These are phyloP conservation scores for Notodonta ziczac DNA, from an alignment of 2,888 invertebrate genomes.

Conservation along the genomic window DNA sequence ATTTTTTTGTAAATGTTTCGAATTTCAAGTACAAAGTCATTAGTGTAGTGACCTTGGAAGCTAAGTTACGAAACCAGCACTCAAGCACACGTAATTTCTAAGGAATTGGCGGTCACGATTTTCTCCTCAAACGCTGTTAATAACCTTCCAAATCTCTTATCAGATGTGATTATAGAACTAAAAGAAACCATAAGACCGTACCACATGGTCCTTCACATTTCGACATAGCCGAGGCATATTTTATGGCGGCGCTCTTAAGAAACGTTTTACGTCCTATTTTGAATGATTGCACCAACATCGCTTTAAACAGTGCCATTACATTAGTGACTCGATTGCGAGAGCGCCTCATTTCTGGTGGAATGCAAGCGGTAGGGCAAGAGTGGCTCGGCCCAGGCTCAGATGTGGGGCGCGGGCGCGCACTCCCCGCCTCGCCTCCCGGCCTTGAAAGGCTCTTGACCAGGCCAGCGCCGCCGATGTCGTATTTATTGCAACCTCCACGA, in stretches of 20 bases:
- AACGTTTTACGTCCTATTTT: constrained; percentile 26
- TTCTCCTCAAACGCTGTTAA: constrained; percentile 45
- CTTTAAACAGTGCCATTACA: constrained; percentile 35
- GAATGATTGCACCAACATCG: constrained; percentile 36
- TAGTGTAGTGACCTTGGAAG: constrained; percentile 72
- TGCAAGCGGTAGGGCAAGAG: constrained; percentile 70
- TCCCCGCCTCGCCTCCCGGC: constrained; percentile 82
- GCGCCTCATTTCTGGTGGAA: constrained; percentile 61
- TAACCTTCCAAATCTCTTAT: constrained; percentile 37
- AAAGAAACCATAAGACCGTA: constrained; percentile 9
- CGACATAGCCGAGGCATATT: constrained; percentile 9
- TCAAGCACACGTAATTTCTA: constrained; percentile 65
- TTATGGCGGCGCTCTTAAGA: constrained; percentile 19
- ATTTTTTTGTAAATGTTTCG: constrained; percentile 49
- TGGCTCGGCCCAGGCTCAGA: constrained; percentile 66
- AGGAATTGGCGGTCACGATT: constrained; percentile 72
- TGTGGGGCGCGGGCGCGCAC: constrained; percentile 72
- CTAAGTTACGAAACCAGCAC: constrained; percentile 69
- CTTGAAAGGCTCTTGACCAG: constrained; percentile 85
- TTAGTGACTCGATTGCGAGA: constrained; percentile 38
- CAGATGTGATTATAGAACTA: constrained; percentile 30
- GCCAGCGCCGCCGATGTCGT: constrained; percentile 78
- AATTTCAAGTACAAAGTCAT: constrained; percentile 72
- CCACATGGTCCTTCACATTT: constrained; percentile 13
- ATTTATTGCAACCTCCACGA: constrained; percentile 84